These are phyloP conservation scores for Drosophila novamexicana DNA, from an alignment of 1,140 invertebrate species.

Conservation along the genomic window DNA sequence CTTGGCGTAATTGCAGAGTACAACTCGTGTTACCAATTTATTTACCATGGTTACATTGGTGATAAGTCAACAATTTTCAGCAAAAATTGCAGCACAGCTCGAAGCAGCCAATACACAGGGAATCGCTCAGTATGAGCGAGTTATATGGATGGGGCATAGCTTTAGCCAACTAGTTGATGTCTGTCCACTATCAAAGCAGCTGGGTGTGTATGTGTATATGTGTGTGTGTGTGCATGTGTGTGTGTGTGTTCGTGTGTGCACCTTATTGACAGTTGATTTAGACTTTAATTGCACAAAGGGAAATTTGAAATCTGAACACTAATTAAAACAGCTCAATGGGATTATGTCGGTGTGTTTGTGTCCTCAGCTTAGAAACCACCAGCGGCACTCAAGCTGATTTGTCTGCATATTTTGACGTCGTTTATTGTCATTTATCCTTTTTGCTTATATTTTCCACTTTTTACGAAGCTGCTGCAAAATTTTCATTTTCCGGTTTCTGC, in stretches of 20 bases:
- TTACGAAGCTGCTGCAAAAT: neutral
- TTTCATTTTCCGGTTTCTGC: neutral
- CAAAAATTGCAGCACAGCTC: conserved; percentile 30
- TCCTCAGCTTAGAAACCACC: neutral
- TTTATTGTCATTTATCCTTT: too few relatives aligned
- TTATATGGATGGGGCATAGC: neutral
- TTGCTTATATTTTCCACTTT: too few relatives aligned
- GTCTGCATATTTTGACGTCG: neutral
- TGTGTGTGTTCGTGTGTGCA: conserved; percentile 15
- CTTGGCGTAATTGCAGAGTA: conserved; percentile 49
- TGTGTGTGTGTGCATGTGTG: conserved; percentile 14
- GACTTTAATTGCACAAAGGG: conserved; percentile 75
- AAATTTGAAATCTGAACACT: conserved; percentile 61
- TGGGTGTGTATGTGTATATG: neutral
- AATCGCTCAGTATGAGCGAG: neutral
- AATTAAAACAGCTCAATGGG: conserved; percentile 52
- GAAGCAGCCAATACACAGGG: conserved; percentile 5
- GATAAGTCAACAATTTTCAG: conserved; percentile 41
- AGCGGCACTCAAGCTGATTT: neutral
- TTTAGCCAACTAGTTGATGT: neutral
- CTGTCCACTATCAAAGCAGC: neutral
- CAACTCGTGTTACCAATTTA: conserved; percentile 59
- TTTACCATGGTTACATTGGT: conserved; percentile 41
- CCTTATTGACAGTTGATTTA: conserved; percentile 74
- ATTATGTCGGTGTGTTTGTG: conserved; percentile 13